Conservation (phyloP, 2,113 vertebrate genomes). For the Python bivittatus region DNA sequence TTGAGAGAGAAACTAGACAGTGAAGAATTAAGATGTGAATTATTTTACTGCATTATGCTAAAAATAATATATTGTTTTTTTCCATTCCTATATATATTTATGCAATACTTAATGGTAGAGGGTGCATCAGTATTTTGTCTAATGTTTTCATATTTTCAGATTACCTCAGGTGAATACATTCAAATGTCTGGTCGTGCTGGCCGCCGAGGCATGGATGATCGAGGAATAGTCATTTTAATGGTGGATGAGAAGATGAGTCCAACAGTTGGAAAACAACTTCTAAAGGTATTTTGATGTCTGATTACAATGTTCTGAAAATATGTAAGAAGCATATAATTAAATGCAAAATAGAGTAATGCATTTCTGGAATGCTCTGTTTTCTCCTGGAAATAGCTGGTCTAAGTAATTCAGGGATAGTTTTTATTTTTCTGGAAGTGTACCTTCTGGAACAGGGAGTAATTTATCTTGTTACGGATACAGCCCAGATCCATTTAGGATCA, state of each 20-base stretch:
- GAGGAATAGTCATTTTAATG: slow-evolving; percentile 99
- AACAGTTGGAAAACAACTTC: slow-evolving; percentile 91
- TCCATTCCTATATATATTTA: too few species aligned
- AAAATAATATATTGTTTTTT: neutral
- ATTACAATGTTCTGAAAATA: neutral
- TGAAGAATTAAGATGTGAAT: neutral
- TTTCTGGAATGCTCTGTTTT: neutral
- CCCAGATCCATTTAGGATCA: neutral
- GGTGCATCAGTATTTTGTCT: neutral
- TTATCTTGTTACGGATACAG: neutral
- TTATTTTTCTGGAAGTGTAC: neutral
- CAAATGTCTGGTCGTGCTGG: slow-evolving; percentile 98
- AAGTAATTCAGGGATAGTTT: neutral
- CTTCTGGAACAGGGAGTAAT: neutral
- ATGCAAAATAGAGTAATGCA: neutral
- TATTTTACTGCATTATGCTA: neutral
- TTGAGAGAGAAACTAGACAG: neutral
- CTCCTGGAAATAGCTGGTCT: neutral
- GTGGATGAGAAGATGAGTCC: slow-evolving; percentile 99
- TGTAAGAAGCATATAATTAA: neutral
- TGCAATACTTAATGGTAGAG: neutral
- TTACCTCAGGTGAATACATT: slow-evolving; percentile 97
- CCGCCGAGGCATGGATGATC: slow-evolving; percentile 97
- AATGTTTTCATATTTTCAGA: slow-evolving; percentile 71
- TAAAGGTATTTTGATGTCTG: slow-evolving; percentile 82